Evolutionary conservation across 2,888 invertebrate species (phyloP).

Genomic region (Prostheceraeus crozeri): DNA sequence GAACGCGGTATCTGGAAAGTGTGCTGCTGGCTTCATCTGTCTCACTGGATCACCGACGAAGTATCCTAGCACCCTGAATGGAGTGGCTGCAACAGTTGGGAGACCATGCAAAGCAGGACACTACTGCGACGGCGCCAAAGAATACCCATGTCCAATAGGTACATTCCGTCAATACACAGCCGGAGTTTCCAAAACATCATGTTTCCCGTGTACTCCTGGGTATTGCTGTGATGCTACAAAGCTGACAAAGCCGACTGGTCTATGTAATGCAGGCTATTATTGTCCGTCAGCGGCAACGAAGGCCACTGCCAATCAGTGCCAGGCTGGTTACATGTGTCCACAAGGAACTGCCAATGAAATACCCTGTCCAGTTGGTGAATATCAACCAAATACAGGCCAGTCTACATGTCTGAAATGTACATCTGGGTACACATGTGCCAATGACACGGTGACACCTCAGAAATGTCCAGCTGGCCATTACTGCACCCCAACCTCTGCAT

Average conservation of each 20-base stretch:
- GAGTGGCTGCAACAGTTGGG: too few relatives aligned
- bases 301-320: not conserved
- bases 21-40: slow-evolving; percentile 12
- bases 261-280: not conserved
- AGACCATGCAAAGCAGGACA: too few relatives aligned
- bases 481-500: not conserved
- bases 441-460: not conserved
- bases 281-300: slow-evolving; percentile 1
- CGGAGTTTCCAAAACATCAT: not conserved
- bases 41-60: not conserved
- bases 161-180: not conserved
- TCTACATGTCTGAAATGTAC: not conserved
- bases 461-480: slow-evolving; percentile 4
- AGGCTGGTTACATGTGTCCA: not conserved
- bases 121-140: not conserved
- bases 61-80: not conserved
- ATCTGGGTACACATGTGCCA: not conserved
- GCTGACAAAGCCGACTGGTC: not conserved
- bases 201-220: slow-evolving; percentile 3
- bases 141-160: not conserved
- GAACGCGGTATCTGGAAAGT: not conserved
- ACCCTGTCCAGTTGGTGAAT: not conserved
- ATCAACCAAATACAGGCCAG: slow-evolving; percentile 4
- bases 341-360: not conserved
- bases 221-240: not conserved